Evolutionary conservation across 1,140 invertebrate genomes (phyloP), one percentile per base, ranked within the genome.

Genomic region (Eueides isabella): DNA sequence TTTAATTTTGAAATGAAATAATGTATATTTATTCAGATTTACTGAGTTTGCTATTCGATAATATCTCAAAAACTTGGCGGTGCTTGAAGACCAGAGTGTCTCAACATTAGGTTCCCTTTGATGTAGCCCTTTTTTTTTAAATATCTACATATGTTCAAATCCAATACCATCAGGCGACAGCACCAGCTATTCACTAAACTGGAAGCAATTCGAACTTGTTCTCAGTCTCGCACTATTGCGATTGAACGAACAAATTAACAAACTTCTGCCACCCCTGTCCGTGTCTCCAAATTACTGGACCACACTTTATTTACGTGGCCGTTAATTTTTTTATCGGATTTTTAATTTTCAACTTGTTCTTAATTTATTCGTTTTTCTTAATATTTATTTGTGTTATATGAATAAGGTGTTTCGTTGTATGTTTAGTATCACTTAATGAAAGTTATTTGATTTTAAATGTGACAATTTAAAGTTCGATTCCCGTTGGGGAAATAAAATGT

Each of bases 211-310:
- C 78, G 78, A 88, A 88, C 77, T 88, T 81, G 79, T 76, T 70
- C 74, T 41, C 75, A 74, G 76, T 75, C 72, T 73, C 71, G 75
- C 71, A 66, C 75, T 69, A 73, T 73, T 77, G 65, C 79, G 75
- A 83, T 83, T 76, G 80, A 73, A 72, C 78, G 81, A 75, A 80
- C 82, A 84, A 85, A 86, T 88, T 86, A 88, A 86, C 84, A 88
- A 88, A 88, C 82, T 86, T 78, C 71, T 79, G 65, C 72, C 68
- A 41, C 68, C 61, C 72, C 74, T 38, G 67, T 71, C 71, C 48
- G 48, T 55, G 48, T 55, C 48, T 65, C 66, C 61, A 68, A 71
- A 64, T 73, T 65, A 72, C 66, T 74, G 70, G 69, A 76, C 71
- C 69, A 67, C 75, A 71, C 23, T 65, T 71, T 71, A 71, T 71